A percentile compares a stretch with the other conserved stretches of the same genome.
phyloP scores from a whole-genome alignment of 2,113 vertebrate species.

The Neotragus moschatus region DNA sequence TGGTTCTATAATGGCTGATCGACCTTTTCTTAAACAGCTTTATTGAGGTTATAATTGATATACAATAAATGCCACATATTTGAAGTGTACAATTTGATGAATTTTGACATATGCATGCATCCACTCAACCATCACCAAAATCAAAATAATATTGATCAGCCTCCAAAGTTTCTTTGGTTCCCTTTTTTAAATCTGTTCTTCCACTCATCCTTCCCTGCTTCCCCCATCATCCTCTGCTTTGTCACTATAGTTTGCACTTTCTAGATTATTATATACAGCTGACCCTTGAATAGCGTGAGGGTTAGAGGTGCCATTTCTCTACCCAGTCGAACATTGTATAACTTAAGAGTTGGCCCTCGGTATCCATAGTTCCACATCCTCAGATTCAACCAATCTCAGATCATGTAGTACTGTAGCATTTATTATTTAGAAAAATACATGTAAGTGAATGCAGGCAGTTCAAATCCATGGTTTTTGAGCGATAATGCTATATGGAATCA shows the following conservation, averaged over 20 bases:
- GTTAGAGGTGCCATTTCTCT: not conserved
- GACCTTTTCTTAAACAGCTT: not conserved
- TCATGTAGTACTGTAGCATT: not conserved
- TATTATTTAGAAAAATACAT: not conserved
- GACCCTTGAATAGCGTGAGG: not conserved
- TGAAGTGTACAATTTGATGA: not conserved
- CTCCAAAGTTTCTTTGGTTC: not conserved
- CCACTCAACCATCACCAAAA: not conserved
- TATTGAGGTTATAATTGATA: not conserved
- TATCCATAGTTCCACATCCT: not conserved
- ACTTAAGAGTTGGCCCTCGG: not conserved
- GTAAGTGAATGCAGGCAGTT: not conserved
- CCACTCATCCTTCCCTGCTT: not conserved
- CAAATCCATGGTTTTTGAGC: not conserved
- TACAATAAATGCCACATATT: not conserved
- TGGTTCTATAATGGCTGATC: not conserved
- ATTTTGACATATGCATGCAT: not conserved
- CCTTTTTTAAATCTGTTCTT: not conserved
- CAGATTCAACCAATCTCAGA: not conserved
- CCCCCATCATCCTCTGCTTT: not conserved
- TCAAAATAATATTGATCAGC: not conserved
- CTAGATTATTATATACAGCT: not conserved
- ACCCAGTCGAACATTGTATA: not conserved
- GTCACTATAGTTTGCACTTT: not conserved
- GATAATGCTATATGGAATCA: not conserved